Base-by-base conservation (phyloP, 64 coral and sea anemone species). In the Actinia tenebrosa region DNA sequence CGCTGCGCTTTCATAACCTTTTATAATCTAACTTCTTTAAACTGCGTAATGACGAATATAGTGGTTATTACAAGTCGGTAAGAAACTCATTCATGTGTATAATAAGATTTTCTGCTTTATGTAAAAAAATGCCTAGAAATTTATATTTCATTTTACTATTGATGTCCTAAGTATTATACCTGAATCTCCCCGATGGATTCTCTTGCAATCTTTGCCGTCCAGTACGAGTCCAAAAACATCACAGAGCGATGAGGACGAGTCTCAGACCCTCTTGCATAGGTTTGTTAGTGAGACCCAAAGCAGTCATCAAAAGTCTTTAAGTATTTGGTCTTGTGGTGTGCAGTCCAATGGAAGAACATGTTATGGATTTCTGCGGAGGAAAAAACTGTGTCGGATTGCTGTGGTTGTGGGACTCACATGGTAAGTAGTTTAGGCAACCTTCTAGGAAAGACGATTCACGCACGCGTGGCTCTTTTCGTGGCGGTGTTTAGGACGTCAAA, bases 161-260 rank as follows among this genome's bases (percentile, higher is more conserved):
- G 0, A 27, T 69, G 50, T 64, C 5, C 44, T 79, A 30, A 97
- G 94, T 45, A 86, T 91, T 20, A 56, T 90, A 13, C 84, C 94
- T 11, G 88, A 97, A 58, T 97, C 94, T 52, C 88, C 94, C 1
- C 94, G 91, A 37, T 97, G 94, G 94, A 17, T 55, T 30, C 60
- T 95, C 1, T 84, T 95, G 55, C 63, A 92, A 53, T 89, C 87
- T n/a, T 22, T 71, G 22, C 86, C 69, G 59, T 80, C 56, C 0
- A 14, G 47, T 84, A 87, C 23, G 64, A 82, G 85, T 69, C 45
- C 86, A 0, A 87, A 79, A 7, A 20, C 43, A 16, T 50, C 79
- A 50, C 16, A 81, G 8, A 79, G 27, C 19, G 44, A 81, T 19
- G 45, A 53, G 5, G 50, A 81, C 16, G 79, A 81, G 22, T 81